These are phyloP conservation scores for Perizoma affinitatum DNA, from an alignment of 2,888 invertebrate species.

Conservation along the genomic window DNA sequence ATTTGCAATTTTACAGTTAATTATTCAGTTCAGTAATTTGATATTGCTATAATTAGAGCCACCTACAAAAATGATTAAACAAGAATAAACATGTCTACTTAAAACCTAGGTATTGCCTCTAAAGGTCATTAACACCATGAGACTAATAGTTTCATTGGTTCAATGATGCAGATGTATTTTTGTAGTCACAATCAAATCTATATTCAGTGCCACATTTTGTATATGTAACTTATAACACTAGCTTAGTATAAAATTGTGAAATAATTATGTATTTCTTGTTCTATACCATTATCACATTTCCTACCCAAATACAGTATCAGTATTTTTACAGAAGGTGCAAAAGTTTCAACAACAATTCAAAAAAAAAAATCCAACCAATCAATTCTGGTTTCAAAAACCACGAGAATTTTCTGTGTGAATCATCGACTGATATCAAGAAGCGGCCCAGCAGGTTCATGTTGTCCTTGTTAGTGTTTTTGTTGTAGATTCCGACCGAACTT, in stretches of 20 bases:
- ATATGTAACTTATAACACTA: too few relatives aligned
- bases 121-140: too few relatives aligned
- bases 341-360: constrained; percentile 21
- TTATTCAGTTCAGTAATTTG: constrained; percentile 7
- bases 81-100: constrained; percentile 9
- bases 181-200: too few relatives aligned
- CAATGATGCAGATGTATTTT: too few relatives aligned
- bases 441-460: constrained; percentile 38
- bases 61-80: background rate
- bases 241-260: too few relatives aligned
- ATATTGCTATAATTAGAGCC: constrained; percentile 1
- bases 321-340: constrained; percentile 11
- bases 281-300: too few relatives aligned
- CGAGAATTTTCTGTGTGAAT: constrained; percentile 47
- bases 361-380: constrained; percentile 33
- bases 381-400: constrained; percentile 36
- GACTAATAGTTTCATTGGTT: background rate
- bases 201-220: too few relatives aligned
- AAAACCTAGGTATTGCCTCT: too few relatives aligned
- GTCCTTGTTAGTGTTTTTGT: constrained; percentile 33
- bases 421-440: constrained; percentile 48
- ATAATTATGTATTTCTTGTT: too few relatives aligned
- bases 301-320: too few relatives aligned
- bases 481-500: constrained; percentile 17
- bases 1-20: constrained; percentile 2